Conservation (phyloP, 2,888 invertebrate genomes). For the Formica aserva region DNA sequence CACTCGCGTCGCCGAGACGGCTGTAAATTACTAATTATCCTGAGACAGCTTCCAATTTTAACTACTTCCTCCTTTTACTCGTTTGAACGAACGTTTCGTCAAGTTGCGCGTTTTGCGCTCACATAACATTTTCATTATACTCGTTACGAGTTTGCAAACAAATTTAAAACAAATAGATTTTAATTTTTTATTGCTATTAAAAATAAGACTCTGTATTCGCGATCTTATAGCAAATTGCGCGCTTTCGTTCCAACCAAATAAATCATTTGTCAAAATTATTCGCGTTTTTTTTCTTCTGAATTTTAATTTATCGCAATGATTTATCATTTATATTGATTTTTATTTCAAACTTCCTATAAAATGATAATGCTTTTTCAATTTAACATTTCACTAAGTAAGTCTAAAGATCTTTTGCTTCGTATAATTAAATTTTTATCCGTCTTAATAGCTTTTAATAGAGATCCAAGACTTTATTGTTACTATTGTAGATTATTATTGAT, state of each 20-base stretch:
- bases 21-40: slow-evolving; percentile 67
- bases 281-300: background rate
- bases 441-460: background rate
- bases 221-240: background rate
- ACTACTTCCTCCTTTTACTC: slow-evolving; percentile 37
- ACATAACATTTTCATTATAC: slow-evolving; percentile 23
- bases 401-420: background rate
- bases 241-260: background rate
- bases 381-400: slow-evolving; percentile 8
- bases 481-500: background rate
- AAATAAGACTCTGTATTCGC: background rate
- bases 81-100: background rate
- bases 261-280: background rate
- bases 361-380: background rate
- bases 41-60: slow-evolving; percentile 48
- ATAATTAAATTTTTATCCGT: background rate
- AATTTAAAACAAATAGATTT: background rate
- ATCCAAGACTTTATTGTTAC: background rate
- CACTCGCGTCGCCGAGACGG: slow-evolving; percentile 13
- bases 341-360: background rate
- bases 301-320: background rate
- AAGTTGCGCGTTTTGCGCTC: background rate
- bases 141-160: background rate
- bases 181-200: background rate
- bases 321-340: background rate